These are phyloP conservation scores for Panthera uncia DNA, from an alignment of 2,113 vertebrate genomes.

Conservation along the genomic window DNA sequence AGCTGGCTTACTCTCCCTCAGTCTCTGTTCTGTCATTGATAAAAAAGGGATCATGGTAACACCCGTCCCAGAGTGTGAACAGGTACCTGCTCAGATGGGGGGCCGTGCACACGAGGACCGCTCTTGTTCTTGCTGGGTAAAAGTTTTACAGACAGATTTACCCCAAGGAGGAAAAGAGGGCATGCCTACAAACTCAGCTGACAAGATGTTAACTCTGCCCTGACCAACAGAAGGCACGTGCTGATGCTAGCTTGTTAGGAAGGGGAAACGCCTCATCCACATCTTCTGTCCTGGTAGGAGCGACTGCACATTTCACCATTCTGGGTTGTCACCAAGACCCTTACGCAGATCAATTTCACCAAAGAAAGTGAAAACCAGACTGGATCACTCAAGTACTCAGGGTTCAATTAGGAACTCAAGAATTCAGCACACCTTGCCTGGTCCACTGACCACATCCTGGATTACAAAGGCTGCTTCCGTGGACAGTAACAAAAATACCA, in stretches of 20 bases:
- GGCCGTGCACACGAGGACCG: rapidly evolving
- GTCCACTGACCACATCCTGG: neutral
- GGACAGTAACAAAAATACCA: neutral
- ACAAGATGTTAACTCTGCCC: neutral
- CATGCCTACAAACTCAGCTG: neutral
- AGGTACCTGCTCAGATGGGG: neutral
- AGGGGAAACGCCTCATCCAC: neutral
- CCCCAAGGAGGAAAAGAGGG: neutral
- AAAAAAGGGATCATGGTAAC: neutral
- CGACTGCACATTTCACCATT: neutral
- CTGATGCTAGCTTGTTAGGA: neutral
- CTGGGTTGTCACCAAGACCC: neutral
- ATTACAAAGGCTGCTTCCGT: neutral
- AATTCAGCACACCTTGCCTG: neutral
- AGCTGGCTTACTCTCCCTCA: too few relatives aligned
- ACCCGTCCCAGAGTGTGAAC: neutral
- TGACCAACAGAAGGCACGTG: neutral
- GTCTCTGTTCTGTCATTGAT: neutral
- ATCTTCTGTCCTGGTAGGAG: neutral
- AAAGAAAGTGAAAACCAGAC: neutral
- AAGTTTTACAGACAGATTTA: neutral
- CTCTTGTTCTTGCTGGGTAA: neutral
- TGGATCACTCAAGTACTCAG: neutral
- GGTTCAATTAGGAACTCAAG: neutral
- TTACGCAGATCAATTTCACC: neutral